A percentile compares a stretch with the other conserved stretches of the same genome.
Evolutionary conservation across 2,113 vertebrate genomes (phyloP).

Genomic region (Bubo bubo): DNA sequence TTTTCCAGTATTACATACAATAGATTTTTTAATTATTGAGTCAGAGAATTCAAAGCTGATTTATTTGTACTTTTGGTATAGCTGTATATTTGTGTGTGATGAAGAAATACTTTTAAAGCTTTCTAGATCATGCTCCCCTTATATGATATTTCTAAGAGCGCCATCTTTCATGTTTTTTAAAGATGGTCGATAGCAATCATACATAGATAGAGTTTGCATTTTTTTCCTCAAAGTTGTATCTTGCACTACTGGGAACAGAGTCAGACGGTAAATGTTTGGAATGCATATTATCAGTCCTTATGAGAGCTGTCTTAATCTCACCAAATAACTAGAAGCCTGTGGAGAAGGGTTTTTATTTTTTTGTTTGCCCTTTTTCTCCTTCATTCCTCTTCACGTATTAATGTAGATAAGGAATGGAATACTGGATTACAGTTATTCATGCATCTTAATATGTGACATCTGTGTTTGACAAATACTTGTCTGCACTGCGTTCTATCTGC

Average conservation of each 20-base stretch:
- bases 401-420: background rate
- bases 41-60: background rate
- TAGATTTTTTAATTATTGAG: background rate
- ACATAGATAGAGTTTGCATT: background rate
- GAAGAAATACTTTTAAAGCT: background rate
- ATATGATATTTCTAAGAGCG: background rate
- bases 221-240: background rate
- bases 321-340: background rate
- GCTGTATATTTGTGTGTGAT: background rate
- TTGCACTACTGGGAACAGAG: background rate
- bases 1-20: background rate
- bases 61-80: background rate
- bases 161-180: background rate
- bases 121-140: background rate
- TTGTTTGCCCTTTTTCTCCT: background rate
- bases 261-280: conserved; percentile 24
- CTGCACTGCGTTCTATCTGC: background rate
- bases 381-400: background rate
- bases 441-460: background rate
- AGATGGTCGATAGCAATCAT: background rate
- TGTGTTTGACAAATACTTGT: background rate
- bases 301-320: background rate
- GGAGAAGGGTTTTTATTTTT: background rate
- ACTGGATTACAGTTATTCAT: background rate
- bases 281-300: background rate